Conservation (phyloP, 2,888 invertebrate species). For the Cepaea hortensis region DNA sequence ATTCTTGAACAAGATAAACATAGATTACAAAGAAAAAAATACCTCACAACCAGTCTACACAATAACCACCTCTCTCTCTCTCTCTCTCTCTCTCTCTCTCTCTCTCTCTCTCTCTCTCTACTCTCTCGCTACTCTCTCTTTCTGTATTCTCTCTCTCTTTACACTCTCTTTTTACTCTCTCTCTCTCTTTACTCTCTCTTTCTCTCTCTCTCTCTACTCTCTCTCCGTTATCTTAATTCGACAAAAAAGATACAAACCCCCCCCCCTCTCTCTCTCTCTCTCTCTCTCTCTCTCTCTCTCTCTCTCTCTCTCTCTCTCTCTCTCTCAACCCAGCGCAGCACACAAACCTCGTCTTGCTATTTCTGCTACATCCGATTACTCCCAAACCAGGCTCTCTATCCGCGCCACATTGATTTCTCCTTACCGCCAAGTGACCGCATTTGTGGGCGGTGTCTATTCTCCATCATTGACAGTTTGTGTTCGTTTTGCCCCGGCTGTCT, state of each 20-base stretch:
- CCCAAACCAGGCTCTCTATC: neutral
- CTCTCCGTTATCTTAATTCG: neutral
- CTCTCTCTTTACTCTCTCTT: neutral
- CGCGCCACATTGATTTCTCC: neutral
- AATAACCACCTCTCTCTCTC: neutral
- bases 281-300: too few species aligned
- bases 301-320: neutral
- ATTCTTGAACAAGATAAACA: too few species aligned
- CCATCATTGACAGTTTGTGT: too few species aligned
- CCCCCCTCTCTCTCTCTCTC: neutral
- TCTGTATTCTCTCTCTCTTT: too few species aligned
- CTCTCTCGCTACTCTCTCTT: too few species aligned
- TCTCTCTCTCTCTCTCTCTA: slow-evolving; percentile 7
- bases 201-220: neutral
- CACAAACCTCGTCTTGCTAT: too few species aligned
- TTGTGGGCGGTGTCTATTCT: neutral
- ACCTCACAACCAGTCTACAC: neutral
- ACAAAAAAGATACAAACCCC: too few species aligned
- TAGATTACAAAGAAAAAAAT: too few species aligned
- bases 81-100: slow-evolving; percentile 1
- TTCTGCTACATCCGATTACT: too few species aligned
- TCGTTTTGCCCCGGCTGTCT: too few species aligned
- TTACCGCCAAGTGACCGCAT: neutral
- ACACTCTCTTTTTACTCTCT: too few species aligned
- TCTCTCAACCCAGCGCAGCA: neutral